Evolutionary conservation across 2,797 vertebrate genomes (phyloP).

Genomic region (Tenualosa thibaudeaui): DNA sequence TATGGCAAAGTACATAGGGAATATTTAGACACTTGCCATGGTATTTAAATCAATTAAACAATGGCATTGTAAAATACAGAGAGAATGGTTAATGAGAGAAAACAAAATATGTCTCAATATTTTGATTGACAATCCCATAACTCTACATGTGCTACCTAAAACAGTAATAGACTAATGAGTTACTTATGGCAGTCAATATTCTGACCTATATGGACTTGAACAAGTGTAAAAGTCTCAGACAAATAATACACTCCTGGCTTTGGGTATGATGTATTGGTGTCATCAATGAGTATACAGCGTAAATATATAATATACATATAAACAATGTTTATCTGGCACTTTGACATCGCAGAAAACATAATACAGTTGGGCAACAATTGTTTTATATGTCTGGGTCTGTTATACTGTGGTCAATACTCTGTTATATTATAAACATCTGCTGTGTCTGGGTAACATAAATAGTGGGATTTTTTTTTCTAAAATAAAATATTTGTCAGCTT

Average conservation of each 20-base stretch:
- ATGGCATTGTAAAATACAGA: neutral
- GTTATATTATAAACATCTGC: neutral
- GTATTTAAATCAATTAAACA: neutral
- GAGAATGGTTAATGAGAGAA: neutral
- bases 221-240: neutral
- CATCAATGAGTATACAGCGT: neutral
- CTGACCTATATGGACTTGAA: neutral
- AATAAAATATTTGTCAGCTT: conserved; percentile 1
- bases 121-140: neutral
- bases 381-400: neutral
- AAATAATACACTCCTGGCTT: neutral
- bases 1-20: neutral
- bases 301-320: neutral
- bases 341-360: neutral
- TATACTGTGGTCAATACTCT: neutral
- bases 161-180: neutral
- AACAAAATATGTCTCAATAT: neutral
- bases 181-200: neutral
- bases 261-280: neutral
- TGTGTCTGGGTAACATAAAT: neutral
- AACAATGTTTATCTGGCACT: conserved; percentile 4
- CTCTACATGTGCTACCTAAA: neutral
- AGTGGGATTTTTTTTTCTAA: neutral
- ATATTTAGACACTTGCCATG: neutral
- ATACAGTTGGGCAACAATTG: neutral